Conservation (phyloP, 2,888 invertebrate species). For the Escarpia spicata region DNA sequence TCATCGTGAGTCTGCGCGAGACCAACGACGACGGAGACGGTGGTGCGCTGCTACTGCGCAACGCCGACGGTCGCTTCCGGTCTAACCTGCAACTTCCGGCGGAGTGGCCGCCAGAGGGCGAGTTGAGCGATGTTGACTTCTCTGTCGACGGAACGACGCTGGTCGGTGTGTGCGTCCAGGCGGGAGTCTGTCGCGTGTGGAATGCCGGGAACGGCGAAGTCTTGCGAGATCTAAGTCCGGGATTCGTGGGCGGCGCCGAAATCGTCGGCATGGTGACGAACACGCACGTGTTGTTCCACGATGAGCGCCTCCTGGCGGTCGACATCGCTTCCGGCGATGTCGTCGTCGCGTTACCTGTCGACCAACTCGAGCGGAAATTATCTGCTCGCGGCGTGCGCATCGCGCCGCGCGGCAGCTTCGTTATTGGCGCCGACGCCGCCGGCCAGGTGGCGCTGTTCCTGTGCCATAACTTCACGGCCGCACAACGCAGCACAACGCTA, state of each 20-base stretch:
- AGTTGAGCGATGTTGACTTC: slow-evolving; percentile 39
- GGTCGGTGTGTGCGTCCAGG: slow-evolving; percentile 34
- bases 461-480: slow-evolving; percentile 38
- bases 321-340: slow-evolving; percentile 40
- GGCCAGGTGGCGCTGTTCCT: slow-evolving; percentile 34
- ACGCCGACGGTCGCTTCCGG: slow-evolving; percentile 35
- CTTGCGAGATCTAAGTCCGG: slow-evolving; percentile 34
- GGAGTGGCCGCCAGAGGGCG: slow-evolving; percentile 31
- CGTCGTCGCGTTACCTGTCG: slow-evolving; percentile 29
- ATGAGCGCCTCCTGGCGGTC: slow-evolving; percentile 30
- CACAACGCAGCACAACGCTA: slow-evolving; percentile 38
- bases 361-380: slow-evolving; percentile 26
- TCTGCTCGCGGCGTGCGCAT: slow-evolving; percentile 30
- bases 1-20: slow-evolving; percentile 32
- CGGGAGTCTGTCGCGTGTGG: slow-evolving; percentile 39
- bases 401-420: slow-evolving; percentile 36
- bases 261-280: slow-evolving; percentile 43
- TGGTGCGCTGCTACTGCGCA: slow-evolving; percentile 36
- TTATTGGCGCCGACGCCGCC: slow-evolving; percentile 33
- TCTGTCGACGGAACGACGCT: slow-evolving; percentile 42
- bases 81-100: slow-evolving; percentile 24
- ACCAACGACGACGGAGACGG: neutral
- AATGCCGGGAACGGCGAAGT: slow-evolving; percentile 44
- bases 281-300: slow-evolving; percentile 40
- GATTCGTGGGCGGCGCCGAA: slow-evolving; percentile 22